Evolutionary conservation across 2,888 invertebrate genomes (phyloP).

Genomic region (Ichneumoninae sp.): DNA sequence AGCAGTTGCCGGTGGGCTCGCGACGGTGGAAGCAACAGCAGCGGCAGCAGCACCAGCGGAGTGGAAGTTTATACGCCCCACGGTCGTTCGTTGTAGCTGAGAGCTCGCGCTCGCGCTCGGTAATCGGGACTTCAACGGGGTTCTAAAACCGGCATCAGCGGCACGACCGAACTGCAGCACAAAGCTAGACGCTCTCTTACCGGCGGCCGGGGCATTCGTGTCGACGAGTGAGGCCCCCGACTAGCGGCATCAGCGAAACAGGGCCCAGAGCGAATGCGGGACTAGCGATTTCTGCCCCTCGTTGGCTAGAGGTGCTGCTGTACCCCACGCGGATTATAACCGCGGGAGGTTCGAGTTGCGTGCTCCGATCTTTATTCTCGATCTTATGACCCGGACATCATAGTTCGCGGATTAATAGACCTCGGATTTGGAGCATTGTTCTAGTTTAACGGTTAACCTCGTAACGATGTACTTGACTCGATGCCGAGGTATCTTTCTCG

Average conservation of each 20-base stretch:
- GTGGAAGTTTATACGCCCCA: constrained; percentile 53
- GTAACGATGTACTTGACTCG: constrained; percentile 38
- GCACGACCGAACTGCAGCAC: constrained; percentile 25
- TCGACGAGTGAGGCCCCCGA: constrained; percentile 21
- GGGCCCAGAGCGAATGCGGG: constrained; percentile 10
- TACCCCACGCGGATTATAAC: not conserved
- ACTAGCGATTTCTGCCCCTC: constrained; percentile 18
- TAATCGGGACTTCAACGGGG: constrained; percentile 58
- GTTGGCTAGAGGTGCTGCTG: not conserved
- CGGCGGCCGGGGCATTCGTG: constrained; percentile 55
- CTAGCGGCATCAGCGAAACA: constrained; percentile 19
- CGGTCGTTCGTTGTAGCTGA: constrained; percentile 51
- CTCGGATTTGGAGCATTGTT: constrained; percentile 17
- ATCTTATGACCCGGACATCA: constrained; percentile 46
- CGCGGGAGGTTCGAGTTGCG: not conserved
- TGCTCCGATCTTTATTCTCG: constrained; percentile 45
- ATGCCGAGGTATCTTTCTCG: not conserved
- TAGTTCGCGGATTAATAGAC: constrained; percentile 45
- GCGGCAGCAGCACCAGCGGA: constrained; percentile 38
- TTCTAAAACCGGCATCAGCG: constrained; percentile 57
- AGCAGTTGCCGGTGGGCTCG: constrained; percentile 36
- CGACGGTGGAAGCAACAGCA: constrained; percentile 29
- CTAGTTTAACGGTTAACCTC: constrained; percentile 38
- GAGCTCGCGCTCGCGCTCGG: constrained; percentile 47
- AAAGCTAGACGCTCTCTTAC: constrained; percentile 59